Base-by-base conservation (phyloP, 2,888 invertebrate species). In the Agrotis segetum region DNA sequence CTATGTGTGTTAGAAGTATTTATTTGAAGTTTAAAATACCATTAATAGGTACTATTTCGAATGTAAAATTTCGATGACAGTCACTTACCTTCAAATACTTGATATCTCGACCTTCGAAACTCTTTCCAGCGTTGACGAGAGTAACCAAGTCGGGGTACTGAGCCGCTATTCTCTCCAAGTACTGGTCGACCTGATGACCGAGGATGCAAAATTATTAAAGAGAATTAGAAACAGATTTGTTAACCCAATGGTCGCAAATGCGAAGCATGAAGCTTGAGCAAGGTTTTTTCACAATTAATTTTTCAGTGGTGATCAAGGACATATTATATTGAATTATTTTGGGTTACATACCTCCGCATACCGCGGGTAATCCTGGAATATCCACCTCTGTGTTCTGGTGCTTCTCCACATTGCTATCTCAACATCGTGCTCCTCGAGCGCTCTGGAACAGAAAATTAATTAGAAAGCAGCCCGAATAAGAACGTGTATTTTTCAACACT, bases 101-200 rank as follows among this genome's bases (percentile, higher is more conserved):
- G 61, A 98, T 89, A 7, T 93, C 87, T 3, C 97, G 96, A 0
- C 96, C 96, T 90, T 98, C 97, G 75, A 92, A 97, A 3, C 97
- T 97, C 52, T 89, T 89, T 1, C 98, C 98, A 46, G 97, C 96
- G 24, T 91, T 94, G 52, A 96, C 92, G 1, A 97, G 87, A 0
- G 92, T 95, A 0, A 96, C 97, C 5, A 97, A 88, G 21, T 95
- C 86, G 1, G 97, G 96, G 85, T 97, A 96, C 34, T 88, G 84
- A 1, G 81, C 83, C 0, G 96, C 96, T 69, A 97, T 84, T n/a
- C 90, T 86, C 59, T 95, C 92, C 78, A 97, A 79, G 79, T 97
- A 96, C 0, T 88, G 92, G 80, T 96, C 93, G 61, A 97, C 96
- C 94, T 97, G 19, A 47, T 46, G 16, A 34, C 13, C n/a, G 24